phyloP scores from a whole-genome alignment of 2,797 vertebrate species.

The Buphagus erythrorhynchus region DNA sequence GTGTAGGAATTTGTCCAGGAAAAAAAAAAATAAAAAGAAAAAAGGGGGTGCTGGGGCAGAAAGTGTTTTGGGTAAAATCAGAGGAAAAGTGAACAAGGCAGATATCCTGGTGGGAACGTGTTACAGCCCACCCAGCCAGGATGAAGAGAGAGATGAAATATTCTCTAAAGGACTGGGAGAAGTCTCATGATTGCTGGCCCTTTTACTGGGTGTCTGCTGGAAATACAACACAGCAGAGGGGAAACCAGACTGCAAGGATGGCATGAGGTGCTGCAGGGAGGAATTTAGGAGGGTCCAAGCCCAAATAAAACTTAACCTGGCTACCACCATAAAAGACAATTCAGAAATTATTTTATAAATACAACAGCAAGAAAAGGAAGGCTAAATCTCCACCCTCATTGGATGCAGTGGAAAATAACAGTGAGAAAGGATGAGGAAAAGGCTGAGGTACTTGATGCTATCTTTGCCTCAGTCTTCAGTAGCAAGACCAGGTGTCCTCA shows the following conservation, averaged over 20 bases:
- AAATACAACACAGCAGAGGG: neutral
- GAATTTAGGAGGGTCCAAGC: neutral
- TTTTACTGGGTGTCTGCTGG: neutral
- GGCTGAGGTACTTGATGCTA: neutral
- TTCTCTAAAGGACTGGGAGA: neutral
- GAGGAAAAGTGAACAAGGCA: neutral
- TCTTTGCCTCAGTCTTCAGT: neutral
- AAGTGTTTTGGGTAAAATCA: neutral
- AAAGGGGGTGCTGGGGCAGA: accelerated
- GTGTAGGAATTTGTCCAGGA: neutral
- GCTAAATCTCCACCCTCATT: neutral
- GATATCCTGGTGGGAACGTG: neutral
- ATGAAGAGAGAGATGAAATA: neutral
- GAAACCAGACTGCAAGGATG: neutral
- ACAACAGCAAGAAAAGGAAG: neutral
- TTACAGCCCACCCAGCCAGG: neutral
- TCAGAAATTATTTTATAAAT: neutral
- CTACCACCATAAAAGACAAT: neutral
- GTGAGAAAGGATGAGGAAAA: neutral
- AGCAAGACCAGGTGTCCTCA: neutral
- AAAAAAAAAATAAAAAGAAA: neutral
- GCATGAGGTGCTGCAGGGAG: neutral
- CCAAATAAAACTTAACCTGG: neutral
- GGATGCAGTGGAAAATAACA: neutral
- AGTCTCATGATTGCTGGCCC: accelerated